phyloP scores from a whole-genome alignment of 1,140 invertebrate species.

The Drosophila erecta region DNA sequence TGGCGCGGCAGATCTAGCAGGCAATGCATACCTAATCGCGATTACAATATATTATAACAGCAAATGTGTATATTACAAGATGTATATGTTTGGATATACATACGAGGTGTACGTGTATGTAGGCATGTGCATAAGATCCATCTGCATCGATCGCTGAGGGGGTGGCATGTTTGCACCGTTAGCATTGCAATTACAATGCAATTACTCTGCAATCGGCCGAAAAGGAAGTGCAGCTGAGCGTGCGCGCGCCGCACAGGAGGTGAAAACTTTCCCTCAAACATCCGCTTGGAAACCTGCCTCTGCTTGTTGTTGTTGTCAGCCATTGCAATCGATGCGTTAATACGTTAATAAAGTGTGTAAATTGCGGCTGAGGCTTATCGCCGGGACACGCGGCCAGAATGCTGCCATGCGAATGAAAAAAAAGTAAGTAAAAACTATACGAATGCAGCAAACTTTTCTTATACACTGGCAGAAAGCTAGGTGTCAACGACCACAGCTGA shows the following conservation, averaged over 20 bases:
- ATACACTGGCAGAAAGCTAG: conserved; percentile 7
- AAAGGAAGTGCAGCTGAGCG: conserved; percentile 79
- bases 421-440: conserved; percentile 12
- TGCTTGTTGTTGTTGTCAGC: conserved; percentile 10
- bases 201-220: conserved; percentile 65
- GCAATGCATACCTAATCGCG: conserved; percentile 77
- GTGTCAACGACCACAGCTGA: too few species aligned
- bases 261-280: conserved; percentile 39
- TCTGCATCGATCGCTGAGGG: conserved; percentile 38
- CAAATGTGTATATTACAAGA: conserved; percentile 77
- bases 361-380: conserved; percentile 73
- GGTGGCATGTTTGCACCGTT: conserved; percentile 57
- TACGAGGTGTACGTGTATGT: too few species aligned
- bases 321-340: conserved; percentile 69
- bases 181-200: conserved; percentile 77
- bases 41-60: conserved; percentile 77
- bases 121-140: conserved; percentile 10
- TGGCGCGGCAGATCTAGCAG: conserved; percentile 76
- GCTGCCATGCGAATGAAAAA: conserved; percentile 31
- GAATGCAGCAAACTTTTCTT: conserved; percentile 11
- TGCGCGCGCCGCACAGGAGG: conserved; percentile 43
- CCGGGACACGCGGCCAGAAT: conserved; percentile 42
- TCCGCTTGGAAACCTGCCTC: conserved; percentile 34
- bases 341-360: conserved; percentile 84
- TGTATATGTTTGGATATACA: not conserved